Evolutionary conservation across 2,888 invertebrate genomes (phyloP), one percentile per base, ranked within the genome.

Genomic region (Agapostemon virescens): DNA sequence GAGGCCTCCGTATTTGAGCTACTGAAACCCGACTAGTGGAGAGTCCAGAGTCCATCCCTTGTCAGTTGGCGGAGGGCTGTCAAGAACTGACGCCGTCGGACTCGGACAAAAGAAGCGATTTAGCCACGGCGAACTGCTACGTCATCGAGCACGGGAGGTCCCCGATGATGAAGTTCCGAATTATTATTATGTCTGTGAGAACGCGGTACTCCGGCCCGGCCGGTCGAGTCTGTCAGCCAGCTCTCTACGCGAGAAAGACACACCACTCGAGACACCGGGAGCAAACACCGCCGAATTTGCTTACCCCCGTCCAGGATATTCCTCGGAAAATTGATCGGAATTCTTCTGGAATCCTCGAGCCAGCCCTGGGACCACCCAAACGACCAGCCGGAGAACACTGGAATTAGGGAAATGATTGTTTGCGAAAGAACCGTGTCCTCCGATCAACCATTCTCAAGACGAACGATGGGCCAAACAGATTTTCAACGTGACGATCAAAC

Each of bases 101-200:
- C 70, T 67, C 77, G 86, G 86, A 91, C 90, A 91, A 91, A 88
- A 86, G 87, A 87, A 84, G 85, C 86, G 87, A 89, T 88, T 89
- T 88, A 86, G 84, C 85, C 82, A 85, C 85, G 20, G 84, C 82
- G 82, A 89, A 88, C 82, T 85, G 91, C 92, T 84, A 80, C 81
- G 90, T 92, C 92, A 92, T 85, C 82, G 74, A 76, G 86, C 85
- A 84, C 88, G 92, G 92, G 92, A 92, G 92, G 92, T 92, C 92
- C n/a, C 26, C 86, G 64, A 81, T 67, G 85, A 85, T 74, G 86
- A 85, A 83, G 88, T 87, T 87, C 86, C 84, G 85, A 90, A 90
- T 89, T 88, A 89, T 89, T 88, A 89, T 89, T 86, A 88, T 86
- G 61, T 4, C 84, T 80, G 76, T 80, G 87, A 85, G 87, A 87